Percentiles rank a stretch among this genome's conserved stretches.
phyloP scores from a whole-genome alignment of 2,797 vertebrate species.

The Fistularia commersonii region DNA sequence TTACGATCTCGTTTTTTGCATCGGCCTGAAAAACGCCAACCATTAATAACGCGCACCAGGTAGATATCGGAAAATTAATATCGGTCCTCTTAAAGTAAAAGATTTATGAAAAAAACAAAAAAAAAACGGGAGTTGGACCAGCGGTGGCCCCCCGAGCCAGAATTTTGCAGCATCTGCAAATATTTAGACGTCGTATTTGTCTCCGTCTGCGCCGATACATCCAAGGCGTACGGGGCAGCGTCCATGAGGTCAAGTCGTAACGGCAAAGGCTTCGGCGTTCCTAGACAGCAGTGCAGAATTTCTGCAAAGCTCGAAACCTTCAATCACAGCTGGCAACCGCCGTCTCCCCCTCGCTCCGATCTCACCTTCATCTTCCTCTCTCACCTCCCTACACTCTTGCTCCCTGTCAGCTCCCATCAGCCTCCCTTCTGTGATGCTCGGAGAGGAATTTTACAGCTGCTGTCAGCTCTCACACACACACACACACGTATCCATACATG shows the following conservation, averaged over 20 bases:
- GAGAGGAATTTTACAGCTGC: conserved; percentile 71
- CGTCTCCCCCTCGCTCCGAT: conserved; percentile 19
- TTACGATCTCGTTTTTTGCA: too few species aligned
- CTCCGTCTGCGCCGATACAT: conserved; percentile 32
- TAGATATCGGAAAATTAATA: too few species aligned
- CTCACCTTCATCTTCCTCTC: conserved; percentile 57
- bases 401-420: conserved; percentile 63
- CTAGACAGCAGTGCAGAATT: conserved; percentile 27
- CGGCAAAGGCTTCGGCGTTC: conserved; percentile 29
- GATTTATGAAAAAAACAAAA: not conserved
- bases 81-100: too few species aligned
- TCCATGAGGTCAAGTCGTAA: conserved; percentile 30
- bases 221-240: conserved; percentile 23
- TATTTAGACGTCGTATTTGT: conserved; percentile 39
- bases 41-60: too few species aligned
- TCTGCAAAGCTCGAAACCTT: conserved; percentile 40
- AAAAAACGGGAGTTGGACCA: conserved; percentile 2
- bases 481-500: conserved; percentile 22
- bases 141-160: conserved; percentile 20
- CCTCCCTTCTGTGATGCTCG: conserved; percentile 62
- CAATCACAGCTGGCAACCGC: conserved; percentile 50
- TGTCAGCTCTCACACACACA: conserved; percentile 43
- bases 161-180: conserved; percentile 41
- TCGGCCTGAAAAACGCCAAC: too few species aligned
- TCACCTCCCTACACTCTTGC: conserved; percentile 54